Evolutionary conservation across 30 jellyfish, hydroid and myxozoan genomes (phyloP), one percentile per base, ranked within the genome.

Genomic region (Cassiopea andromeda): DNA sequence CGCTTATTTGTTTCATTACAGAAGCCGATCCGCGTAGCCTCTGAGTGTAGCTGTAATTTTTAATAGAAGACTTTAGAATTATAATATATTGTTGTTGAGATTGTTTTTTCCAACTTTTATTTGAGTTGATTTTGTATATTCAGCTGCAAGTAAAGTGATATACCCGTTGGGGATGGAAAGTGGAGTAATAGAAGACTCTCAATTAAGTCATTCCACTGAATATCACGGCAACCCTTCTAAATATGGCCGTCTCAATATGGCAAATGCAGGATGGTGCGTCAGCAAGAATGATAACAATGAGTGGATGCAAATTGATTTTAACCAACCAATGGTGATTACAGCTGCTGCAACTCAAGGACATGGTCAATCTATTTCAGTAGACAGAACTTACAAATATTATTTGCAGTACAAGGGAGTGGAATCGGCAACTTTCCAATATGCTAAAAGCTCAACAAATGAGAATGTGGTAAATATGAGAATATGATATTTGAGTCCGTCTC

Each of bases 271-370:
- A 7, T 90, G 97, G 97, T 90, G 97, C 69, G 61, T 87, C 1
- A 80, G 69, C 38, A 77, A 48, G 6, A 48, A 85, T 19, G 45
- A 38, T n/a, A 48, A 60, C 68, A 69, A 70, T 70, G 91, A 66
- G 7, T 91, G 90, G 89, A 27, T 91, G 10, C 92, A 72, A 66
- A 77, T 91, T 72, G 84, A 71, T 50, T 91, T 91, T 59, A 48
- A 57, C 0, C 85, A 83, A 27, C 71, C 83, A 16, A 82, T 91
- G 94, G 64, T 81, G 1, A 69, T 91, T 19, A 75, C 92, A n/a
- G 93, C 90, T 2, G 61, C 83, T 44, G 87, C 93, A 1, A 46
- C 77, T 14, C 97, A 91, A 76, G 97, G 97, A 43, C 93, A 91
- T 77, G 91, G 88, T 0, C 68, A 74, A 1, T 0, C 48, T 59